These are phyloP conservation scores for Hylaeus volcanicus DNA, from an alignment of 1,140 invertebrate genomes.

Conservation along the genomic window DNA sequence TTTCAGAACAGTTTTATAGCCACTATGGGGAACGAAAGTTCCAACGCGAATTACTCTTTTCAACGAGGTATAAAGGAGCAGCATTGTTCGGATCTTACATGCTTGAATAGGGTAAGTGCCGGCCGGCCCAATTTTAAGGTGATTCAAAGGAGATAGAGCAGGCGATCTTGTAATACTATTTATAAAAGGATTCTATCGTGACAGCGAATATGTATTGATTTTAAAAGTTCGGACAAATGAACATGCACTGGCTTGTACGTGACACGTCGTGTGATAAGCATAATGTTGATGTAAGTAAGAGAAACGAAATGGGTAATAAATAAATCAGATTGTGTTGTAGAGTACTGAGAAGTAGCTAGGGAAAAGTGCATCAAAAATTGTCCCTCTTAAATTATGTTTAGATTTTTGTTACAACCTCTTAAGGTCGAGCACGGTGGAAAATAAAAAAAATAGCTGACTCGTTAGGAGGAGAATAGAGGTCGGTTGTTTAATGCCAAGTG, in stretches of 20 bases:
- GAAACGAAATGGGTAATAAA: not conserved
- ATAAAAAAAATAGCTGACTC: constrained; percentile 49
- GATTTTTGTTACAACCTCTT: not conserved
- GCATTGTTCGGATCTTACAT: not conserved
- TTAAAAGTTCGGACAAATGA: too few relatives aligned
- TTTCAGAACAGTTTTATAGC: not conserved
- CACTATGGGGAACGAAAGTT: not conserved
- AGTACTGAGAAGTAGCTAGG: not conserved
- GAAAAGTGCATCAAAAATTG: not conserved
- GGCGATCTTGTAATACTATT: not conserved
- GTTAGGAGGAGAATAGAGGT: constrained; percentile 53
- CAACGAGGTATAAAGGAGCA: not conserved
- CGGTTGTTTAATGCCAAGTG: constrained; percentile 61
- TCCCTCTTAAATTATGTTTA: constrained; percentile 1
- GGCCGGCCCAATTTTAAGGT: constrained; percentile 5
- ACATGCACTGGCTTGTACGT: too few relatives aligned
- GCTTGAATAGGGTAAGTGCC: not conserved
- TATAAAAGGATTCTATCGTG: not conserved
- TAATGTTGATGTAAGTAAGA: too few relatives aligned
- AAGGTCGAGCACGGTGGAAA: not conserved
- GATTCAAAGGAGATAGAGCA: not conserved
- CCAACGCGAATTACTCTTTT: not conserved
- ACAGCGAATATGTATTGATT: constrained; percentile 7
- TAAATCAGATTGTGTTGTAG: not conserved
- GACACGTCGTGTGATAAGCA: too few relatives aligned